These are phyloP conservation scores for Cnemophilus loriae DNA, from an alignment of 2,113 vertebrate genomes.

Conservation along the genomic window DNA sequence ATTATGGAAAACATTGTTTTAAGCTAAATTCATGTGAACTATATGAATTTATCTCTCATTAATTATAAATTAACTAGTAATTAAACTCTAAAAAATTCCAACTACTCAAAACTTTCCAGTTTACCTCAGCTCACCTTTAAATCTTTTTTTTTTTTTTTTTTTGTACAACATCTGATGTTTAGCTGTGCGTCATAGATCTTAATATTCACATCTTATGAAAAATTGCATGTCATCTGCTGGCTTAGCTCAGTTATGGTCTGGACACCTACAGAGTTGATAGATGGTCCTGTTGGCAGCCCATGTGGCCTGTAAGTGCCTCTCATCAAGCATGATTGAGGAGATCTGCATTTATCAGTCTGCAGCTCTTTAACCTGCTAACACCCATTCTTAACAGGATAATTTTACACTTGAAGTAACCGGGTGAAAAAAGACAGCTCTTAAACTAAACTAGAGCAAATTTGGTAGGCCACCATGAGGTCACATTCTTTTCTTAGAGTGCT, in stretches of 20 bases:
- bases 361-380: conserved; percentile 40
- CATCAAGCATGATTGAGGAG: neutral
- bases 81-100: neutral
- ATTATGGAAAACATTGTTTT: neutral
- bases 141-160: neutral
- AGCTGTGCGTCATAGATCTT: neutral
- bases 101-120: neutral
- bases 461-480: neutral
- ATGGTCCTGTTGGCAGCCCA: neutral
- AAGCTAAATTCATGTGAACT: neutral
- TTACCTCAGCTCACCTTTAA: neutral
- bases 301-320: neutral
- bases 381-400: neutral
- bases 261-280: neutral
- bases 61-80: neutral
- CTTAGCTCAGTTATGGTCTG: neutral
- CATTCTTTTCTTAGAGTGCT: neutral
- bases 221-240: neutral
- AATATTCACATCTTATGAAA: conserved; percentile 18
- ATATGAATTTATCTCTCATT: neutral
- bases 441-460: neutral
- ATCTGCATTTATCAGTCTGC: conserved; percentile 18
- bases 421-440: neutral
- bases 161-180: neutral
- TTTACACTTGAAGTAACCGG: neutral